Percentiles rank a stretch among this genome's conserved stretches.
Conservation (phyloP, 1,140 invertebrate species). For the Cotesia vestalis region DNA sequence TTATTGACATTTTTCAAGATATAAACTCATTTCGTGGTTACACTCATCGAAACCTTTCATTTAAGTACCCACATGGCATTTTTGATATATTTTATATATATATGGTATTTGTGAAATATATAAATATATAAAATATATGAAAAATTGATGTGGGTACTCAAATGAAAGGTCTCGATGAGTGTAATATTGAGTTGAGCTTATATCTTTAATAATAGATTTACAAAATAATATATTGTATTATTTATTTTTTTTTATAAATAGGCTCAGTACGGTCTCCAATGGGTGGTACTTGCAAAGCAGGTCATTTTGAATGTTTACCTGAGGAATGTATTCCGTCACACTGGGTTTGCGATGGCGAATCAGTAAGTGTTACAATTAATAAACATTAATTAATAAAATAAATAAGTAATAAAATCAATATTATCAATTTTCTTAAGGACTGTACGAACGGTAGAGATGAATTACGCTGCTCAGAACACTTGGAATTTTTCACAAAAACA, state of each 20-base stretch:
- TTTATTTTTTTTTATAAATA: constrained; percentile 36
- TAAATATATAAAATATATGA: no score
- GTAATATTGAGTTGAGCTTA: no score
- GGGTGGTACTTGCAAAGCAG: constrained; percentile 55
- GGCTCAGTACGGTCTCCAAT: constrained; percentile 43
- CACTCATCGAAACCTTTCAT: no score
- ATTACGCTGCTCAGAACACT: constrained; percentile 57
- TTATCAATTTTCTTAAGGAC: constrained; percentile 57
- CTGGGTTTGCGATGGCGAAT: constrained; percentile 69
- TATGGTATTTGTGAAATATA: no score
- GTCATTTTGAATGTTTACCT: constrained; percentile 65
- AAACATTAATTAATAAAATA: neutral
- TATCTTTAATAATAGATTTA: neutral
- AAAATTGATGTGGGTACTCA: no score
- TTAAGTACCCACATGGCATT: no score
- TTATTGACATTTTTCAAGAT: no score
- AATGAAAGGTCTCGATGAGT: no score
- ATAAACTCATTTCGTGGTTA: no score
- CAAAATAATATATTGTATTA: neutral
- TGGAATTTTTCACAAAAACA: constrained; percentile 60
- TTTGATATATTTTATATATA: no score
- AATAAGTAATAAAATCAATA: neutral
- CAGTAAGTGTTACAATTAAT: constrained; percentile 50
- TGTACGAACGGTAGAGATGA: constrained; percentile 71
- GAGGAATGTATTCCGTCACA: constrained; percentile 66